Evolutionary conservation across 2,797 vertebrate species (phyloP).

Genomic region (Rhyacichthys aspro): DNA sequence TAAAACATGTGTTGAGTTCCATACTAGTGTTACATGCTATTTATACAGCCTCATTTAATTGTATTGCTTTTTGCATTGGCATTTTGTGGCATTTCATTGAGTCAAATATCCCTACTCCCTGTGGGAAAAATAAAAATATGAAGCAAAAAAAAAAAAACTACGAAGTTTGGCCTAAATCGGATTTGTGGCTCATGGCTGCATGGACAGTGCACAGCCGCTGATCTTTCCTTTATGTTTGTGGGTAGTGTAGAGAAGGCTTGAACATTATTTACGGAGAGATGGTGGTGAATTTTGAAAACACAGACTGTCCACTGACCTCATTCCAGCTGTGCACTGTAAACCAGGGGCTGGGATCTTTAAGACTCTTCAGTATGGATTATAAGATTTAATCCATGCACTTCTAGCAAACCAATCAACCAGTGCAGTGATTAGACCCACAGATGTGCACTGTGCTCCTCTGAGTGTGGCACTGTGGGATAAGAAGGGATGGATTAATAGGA

Average conservation of each 20-base stretch:
- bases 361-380: constrained; percentile 69
- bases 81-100: no score
- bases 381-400: constrained; percentile 68
- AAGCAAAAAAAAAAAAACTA: no score
- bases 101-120: no score
- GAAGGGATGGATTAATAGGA: constrained; percentile 58
- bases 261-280: background rate
- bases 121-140: no score
- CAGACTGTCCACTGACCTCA: constrained; percentile 45
- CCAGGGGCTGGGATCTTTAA: constrained; percentile 62
- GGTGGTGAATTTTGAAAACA: constrained; percentile 15
- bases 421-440: constrained; percentile 67
- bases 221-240: no score
- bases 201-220: no score
- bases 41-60: no score
- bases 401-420: constrained; percentile 64
- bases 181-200: no score
- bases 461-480: constrained; percentile 36
- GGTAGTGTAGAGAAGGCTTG: background rate
- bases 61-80: no score
- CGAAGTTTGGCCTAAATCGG: no score
- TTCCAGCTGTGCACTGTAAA: constrained; percentile 59
- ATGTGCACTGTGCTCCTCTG: constrained; percentile 49
- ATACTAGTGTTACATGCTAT: no score
- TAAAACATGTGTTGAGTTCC: constrained; percentile 3